Percentiles rank a stretch among this genome's conserved stretches.
These are phyloP conservation scores for Phalanger gymnotis DNA, from an alignment of 2,797 vertebrate species.

Conservation along the genomic window DNA sequence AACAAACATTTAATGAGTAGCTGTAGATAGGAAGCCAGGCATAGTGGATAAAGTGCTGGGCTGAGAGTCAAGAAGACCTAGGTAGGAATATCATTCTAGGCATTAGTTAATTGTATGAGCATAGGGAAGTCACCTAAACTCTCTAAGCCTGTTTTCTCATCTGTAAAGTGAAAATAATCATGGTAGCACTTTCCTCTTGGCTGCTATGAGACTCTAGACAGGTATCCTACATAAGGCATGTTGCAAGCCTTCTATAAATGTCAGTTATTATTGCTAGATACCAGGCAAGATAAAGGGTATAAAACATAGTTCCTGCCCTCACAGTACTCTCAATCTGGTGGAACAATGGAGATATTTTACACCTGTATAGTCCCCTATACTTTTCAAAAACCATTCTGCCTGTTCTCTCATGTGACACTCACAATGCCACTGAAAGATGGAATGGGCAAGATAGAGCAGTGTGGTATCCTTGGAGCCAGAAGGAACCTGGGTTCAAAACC, in stretches of 20 bases:
- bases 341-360: conserved; percentile 7
- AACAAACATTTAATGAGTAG: neutral
- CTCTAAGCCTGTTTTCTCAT: neutral
- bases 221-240: neutral
- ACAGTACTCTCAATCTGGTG: neutral
- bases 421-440: neutral
- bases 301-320: conserved; percentile 18
- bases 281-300: conserved; percentile 7
- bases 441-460: neutral
- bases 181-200: neutral
- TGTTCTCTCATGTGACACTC: neutral
- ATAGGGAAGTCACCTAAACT: neutral
- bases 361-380: neutral
- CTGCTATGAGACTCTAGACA: neutral
- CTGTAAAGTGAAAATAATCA: neutral
- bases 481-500: neutral
- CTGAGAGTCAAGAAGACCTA: neutral
- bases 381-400: conserved; percentile 53
- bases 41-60: neutral
- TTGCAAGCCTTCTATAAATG: neutral
- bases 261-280: neutral
- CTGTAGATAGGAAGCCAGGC: neutral
- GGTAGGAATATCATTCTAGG: neutral
- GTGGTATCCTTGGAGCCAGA: neutral
- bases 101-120: neutral